phyloP scores from a whole-genome alignment of 2,888 invertebrate genomes.

The Ischnura elegans region DNA sequence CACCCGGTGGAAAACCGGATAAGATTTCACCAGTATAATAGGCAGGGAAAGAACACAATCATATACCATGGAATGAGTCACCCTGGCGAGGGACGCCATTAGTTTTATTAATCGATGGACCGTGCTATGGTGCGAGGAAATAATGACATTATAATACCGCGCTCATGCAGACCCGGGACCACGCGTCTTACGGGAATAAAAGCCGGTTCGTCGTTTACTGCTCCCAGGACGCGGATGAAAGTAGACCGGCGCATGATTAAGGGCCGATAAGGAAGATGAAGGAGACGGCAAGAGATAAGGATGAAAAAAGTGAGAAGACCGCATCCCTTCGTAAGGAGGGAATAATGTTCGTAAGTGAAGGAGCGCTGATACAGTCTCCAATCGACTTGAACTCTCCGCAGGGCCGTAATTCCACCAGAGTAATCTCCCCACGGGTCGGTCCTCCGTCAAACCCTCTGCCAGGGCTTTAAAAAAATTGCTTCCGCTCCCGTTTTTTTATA shows the following conservation, averaged over 20 bases:
- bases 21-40: no score
- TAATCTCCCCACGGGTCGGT: not conserved
- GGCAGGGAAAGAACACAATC: no score
- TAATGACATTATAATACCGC: no score
- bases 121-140: no score
- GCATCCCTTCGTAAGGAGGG: not conserved
- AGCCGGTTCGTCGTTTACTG: not conserved
- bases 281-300: not conserved
- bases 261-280: not conserved
- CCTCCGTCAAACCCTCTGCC: not conserved
- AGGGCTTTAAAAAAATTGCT: slow-evolving; percentile 3
- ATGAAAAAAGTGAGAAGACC: not conserved
- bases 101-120: no score
- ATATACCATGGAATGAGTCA: not conserved
- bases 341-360: not conserved
- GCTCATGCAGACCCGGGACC: not conserved
- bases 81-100: no score
- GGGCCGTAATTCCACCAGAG: not conserved
- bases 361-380: not conserved
- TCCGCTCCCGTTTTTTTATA: not conserved
- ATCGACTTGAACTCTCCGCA: not conserved
- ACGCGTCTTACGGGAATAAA: not conserved
- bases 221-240: not conserved
- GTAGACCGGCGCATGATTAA: not conserved
- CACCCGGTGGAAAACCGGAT: no score